Evolutionary conservation across 2,113 vertebrate species (phyloP).

Genomic region (Poeciliopsis turrubarensis): DNA sequence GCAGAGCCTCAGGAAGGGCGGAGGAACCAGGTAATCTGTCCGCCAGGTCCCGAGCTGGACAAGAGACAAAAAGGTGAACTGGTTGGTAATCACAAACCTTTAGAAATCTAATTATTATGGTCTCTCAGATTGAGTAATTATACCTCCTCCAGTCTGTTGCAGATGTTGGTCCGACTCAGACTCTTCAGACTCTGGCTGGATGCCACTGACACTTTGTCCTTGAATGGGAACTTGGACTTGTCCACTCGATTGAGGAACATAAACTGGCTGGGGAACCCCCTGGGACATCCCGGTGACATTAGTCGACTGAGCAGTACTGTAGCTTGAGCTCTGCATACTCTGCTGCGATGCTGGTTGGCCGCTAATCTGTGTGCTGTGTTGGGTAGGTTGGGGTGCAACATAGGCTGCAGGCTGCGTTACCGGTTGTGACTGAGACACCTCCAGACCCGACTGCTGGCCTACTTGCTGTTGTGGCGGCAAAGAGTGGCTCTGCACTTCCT

Average conservation of each 20-base stretch:
- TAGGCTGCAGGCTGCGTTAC: conserved; percentile 46
- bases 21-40: conserved; percentile 56
- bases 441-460: conserved; percentile 71
- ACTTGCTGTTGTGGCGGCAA: conserved; percentile 55
- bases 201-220: conserved; percentile 44
- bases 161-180: conserved; percentile 84
- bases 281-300: conserved; percentile 47
- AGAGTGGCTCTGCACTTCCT: conserved; percentile 69
- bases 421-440: conserved; percentile 52
- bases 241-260: conserved; percentile 52
- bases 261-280: conserved; percentile 21
- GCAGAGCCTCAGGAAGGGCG: conserved; percentile 54
- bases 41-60: conserved; percentile 43
- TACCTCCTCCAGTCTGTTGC: conserved; percentile 85
- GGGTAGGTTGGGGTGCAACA: conserved; percentile 58
- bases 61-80: neutral
- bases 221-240: conserved; percentile 50
- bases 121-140: neutral
- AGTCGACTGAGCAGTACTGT: conserved; percentile 57
- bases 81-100: neutral
- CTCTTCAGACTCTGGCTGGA: conserved; percentile 84
- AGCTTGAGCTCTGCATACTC: conserved; percentile 58
- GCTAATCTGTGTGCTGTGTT: conserved; percentile 60
- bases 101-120: neutral
- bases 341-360: conserved; percentile 62